These are phyloP conservation scores for Phainopepla nitens DNA, from an alignment of 2,113 vertebrate species.

Conservation along the genomic window DNA sequence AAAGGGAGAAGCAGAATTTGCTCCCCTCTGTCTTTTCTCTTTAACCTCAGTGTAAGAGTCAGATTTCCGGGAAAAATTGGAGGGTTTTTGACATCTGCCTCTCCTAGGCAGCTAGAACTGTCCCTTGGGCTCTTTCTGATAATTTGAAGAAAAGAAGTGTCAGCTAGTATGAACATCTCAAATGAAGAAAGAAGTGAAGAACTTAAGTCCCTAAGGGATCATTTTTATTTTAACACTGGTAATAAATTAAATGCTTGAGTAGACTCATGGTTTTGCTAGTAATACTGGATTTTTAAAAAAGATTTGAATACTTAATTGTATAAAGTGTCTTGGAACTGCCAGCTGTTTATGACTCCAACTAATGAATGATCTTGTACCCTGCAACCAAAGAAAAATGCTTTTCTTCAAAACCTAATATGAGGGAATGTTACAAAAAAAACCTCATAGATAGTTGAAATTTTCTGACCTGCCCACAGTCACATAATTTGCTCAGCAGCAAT, in stretches of 20 bases:
- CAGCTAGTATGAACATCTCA: background rate
- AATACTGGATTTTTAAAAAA: background rate
- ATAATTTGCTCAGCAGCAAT: conserved; percentile 29
- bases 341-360: background rate
- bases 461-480: conserved; percentile 13
- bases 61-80: conserved; percentile 9
- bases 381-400: background rate
- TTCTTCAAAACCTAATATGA: background rate
- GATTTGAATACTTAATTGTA: background rate
- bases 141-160: background rate
- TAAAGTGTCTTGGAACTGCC: background rate
- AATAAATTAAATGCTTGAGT: background rate
- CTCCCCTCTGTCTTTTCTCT: background rate
- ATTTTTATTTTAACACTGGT: background rate
- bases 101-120: background rate
- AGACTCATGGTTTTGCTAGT: background rate
- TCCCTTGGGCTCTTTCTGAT: background rate
- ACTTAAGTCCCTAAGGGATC: background rate
- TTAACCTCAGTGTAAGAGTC: background rate
- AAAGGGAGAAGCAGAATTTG: background rate
- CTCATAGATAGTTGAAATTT: conserved; percentile 18
- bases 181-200: background rate
- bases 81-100: background rate
- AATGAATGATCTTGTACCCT: background rate
- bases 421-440: background rate